phyloP scores from a whole-genome alignment of 2,797 vertebrate species.

The Brachyrhaphis roseni region DNA sequence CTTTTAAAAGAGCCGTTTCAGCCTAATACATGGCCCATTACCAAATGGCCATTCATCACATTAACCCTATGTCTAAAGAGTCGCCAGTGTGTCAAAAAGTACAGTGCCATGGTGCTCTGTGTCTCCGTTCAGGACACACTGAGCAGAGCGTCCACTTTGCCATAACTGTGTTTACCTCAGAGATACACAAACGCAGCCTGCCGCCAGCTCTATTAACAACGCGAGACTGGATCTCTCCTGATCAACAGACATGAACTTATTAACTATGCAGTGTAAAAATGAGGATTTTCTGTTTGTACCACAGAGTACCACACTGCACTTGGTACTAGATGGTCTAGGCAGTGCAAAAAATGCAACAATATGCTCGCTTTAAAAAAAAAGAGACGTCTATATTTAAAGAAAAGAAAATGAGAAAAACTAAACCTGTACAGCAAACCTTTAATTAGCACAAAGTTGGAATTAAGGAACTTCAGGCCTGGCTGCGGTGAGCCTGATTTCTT shows the following conservation, averaged over 20 bases:
- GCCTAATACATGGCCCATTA: constrained; percentile 80
- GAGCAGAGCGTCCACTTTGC: constrained; percentile 67
- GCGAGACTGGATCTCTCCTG: constrained; percentile 49
- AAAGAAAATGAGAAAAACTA: constrained; percentile 72
- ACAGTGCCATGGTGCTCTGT: constrained; percentile 65
- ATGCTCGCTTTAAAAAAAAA: constrained; percentile 57
- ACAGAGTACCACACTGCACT: constrained; percentile 1
- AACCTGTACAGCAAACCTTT: constrained; percentile 77
- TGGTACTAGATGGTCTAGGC: constrained; percentile 31
- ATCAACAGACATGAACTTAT: constrained; percentile 42
- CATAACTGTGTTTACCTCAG: constrained; percentile 77
- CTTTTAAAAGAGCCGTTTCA: constrained; percentile 73
- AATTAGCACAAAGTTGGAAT: constrained; percentile 80
- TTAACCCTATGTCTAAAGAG: constrained; percentile 62
- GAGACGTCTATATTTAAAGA: constrained; percentile 67
- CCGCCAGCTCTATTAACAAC: constrained; percentile 63
- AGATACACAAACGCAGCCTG: constrained; percentile 66
- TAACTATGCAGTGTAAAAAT: constrained; percentile 38
- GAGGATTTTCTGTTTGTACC: constrained; percentile 6
- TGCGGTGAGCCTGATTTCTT: constrained; percentile 82
- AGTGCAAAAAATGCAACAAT: constrained; percentile 66
- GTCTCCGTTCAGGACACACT: constrained; percentile 77
- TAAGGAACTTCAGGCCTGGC: constrained; percentile 76
- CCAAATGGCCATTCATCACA: constrained; percentile 76
- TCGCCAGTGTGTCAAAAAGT: constrained; percentile 61